phyloP scores from a whole-genome alignment of 2,888 invertebrate genomes.

The Xestia rhomboidea region DNA sequence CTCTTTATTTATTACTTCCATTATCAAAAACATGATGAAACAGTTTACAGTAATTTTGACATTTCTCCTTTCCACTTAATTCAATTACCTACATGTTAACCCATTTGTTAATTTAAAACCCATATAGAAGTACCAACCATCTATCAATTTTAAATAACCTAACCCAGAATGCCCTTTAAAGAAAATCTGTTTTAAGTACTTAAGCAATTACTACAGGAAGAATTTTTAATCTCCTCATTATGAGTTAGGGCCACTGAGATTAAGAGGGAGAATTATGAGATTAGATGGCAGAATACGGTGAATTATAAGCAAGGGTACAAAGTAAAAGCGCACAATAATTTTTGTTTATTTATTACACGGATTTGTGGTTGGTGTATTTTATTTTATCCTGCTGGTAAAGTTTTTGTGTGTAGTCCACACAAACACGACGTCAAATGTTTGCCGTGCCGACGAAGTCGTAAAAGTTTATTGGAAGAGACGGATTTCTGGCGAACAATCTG shows the following conservation, averaged over 20 bases:
- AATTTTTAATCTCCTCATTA: slow-evolving; percentile 86
- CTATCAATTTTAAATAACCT: slow-evolving; percentile 40
- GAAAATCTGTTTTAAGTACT: slow-evolving; percentile 80
- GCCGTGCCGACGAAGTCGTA: slow-evolving; percentile 43
- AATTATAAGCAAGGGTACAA: slow-evolving; percentile 66
- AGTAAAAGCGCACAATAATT: slow-evolving; percentile 59
- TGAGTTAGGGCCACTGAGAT: slow-evolving; percentile 81
- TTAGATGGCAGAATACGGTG: slow-evolving; percentile 70
- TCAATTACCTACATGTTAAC: slow-evolving; percentile 3
- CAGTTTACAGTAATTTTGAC: neutral
- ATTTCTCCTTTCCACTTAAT: neutral
- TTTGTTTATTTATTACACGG: slow-evolving; percentile 59
- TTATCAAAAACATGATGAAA: neutral
- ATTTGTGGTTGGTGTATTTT: slow-evolving; percentile 45
- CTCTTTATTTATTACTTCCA: no score
- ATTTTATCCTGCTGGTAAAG: slow-evolving; percentile 26
- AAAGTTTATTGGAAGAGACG: slow-evolving; percentile 58
- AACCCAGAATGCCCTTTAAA: slow-evolving; percentile 67
- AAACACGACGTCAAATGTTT: slow-evolving; percentile 35
- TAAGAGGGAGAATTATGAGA: slow-evolving; percentile 78
- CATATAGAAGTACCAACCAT: neutral
- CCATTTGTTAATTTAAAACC: slow-evolving; percentile 4
- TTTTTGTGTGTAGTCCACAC: slow-evolving; percentile 22
- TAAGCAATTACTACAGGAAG: slow-evolving; percentile 80
- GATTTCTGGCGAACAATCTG: slow-evolving; percentile 49